Percentiles rank a stretch among this genome's conserved stretches.
Conservation (phyloP, 2,888 invertebrate species). For the Allygus modestus region DNA sequence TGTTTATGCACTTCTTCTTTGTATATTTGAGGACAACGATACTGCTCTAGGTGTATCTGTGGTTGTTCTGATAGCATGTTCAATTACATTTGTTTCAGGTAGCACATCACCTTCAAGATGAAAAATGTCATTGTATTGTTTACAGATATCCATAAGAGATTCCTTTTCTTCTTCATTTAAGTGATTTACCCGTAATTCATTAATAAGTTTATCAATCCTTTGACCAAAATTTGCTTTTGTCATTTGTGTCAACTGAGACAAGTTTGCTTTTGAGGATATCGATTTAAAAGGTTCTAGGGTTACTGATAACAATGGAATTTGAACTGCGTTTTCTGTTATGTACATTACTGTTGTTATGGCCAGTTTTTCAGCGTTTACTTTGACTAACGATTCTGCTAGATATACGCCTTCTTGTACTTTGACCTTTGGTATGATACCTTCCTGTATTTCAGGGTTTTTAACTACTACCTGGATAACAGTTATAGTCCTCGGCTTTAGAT, state of each 20-base stretch:
- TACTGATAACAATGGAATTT: background rate
- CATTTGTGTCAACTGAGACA: background rate
- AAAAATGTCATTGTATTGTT: constrained; percentile 66
- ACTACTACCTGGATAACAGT: no score
- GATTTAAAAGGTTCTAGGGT: background rate
- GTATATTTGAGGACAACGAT: constrained; percentile 71
- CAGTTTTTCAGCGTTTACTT: background rate
- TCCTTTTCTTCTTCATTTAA: constrained; percentile 69
- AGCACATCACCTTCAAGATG: constrained; percentile 66
- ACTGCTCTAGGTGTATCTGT: constrained; percentile 70
- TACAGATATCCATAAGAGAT: constrained; percentile 65
- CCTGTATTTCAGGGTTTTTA: background rate
- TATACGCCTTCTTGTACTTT: constrained; percentile 1
- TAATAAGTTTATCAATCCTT: background rate
- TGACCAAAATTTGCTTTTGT: background rate
- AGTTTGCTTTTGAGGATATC: background rate
- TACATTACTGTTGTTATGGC: background rate
- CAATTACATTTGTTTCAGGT: constrained; percentile 69
- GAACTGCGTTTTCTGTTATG: background rate
- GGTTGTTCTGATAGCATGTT: constrained; percentile 70
- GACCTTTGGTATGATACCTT: background rate
- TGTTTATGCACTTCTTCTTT: constrained; percentile 71
- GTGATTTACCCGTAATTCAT: constrained; percentile 63
- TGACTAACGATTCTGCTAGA: background rate
- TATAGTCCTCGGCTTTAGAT: no score